phyloP scores from a whole-genome alignment of 1,140 invertebrate genomes.

The Phocides pigmalion region DNA sequence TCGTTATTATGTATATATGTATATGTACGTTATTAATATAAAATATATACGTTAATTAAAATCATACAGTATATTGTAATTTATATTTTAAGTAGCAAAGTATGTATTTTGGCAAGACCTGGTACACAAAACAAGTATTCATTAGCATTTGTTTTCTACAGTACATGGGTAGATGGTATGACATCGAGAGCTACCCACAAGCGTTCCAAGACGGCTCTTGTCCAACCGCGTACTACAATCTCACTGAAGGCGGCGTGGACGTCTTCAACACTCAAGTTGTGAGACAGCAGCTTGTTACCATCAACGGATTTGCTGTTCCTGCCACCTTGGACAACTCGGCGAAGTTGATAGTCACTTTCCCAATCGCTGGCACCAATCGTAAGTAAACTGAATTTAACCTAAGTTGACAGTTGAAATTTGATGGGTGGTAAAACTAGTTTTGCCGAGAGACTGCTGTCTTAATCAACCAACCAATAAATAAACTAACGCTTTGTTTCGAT shows the following conservation, averaged over 20 bases:
- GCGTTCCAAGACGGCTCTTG: slow-evolving; percentile 64
- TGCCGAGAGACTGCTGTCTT: too few species aligned
- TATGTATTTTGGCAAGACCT: too few species aligned
- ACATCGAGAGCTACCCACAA: slow-evolving; percentile 67
- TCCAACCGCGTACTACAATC: slow-evolving; percentile 50
- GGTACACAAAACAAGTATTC: background rate
- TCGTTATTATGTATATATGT: too few species aligned
- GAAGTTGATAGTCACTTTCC: slow-evolving; percentile 61
- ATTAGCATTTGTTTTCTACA: slow-evolving; percentile 21
- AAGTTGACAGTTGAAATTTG: background rate
- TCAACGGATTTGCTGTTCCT: slow-evolving; percentile 52
- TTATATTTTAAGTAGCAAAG: too few species aligned
- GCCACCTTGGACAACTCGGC: slow-evolving; percentile 49
- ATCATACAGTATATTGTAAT: too few species aligned
- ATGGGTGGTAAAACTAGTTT: too few species aligned
- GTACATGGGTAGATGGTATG: slow-evolving; percentile 70
- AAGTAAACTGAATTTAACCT: slow-evolving; percentile 36
- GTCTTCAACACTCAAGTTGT: slow-evolving; percentile 67
- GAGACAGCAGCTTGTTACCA: slow-evolving; percentile 41
- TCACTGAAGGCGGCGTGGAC: slow-evolving; percentile 41
- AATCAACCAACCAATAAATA: too few species aligned
- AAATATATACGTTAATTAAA: too few species aligned
- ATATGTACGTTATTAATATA: too few species aligned
- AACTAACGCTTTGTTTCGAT: too few species aligned
- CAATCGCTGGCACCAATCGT: slow-evolving; percentile 56